Conservation (phyloP, 2,113 vertebrate species). For the Cervus canadensis region DNA sequence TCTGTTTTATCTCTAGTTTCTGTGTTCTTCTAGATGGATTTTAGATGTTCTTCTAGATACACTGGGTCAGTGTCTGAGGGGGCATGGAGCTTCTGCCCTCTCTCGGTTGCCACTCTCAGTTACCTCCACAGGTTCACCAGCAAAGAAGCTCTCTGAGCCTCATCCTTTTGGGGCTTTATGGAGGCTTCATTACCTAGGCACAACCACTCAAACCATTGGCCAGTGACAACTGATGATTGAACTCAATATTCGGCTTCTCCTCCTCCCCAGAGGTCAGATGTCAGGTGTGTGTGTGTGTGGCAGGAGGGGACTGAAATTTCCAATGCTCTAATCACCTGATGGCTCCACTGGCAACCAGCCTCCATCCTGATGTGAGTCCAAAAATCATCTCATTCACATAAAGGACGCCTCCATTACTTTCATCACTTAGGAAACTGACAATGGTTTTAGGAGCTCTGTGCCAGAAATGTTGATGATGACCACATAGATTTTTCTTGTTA, state of each 20-base stretch:
- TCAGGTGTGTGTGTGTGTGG: not conserved
- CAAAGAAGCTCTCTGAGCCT: not conserved
- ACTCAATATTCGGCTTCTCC: not conserved
- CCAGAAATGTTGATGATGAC: not conserved
- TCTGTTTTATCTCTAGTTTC: not conserved
- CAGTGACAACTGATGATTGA: not conserved
- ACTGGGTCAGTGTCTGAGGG: not conserved
- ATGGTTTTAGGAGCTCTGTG: not conserved
- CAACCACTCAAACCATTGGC: not conserved
- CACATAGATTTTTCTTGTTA: not conserved
- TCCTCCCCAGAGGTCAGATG: not conserved
- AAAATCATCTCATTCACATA: not conserved
- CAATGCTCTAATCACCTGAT: not conserved
- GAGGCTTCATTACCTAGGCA: not conserved
- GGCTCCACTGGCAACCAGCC: no score
- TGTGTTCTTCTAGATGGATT: not conserved
- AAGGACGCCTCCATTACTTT: not conserved
- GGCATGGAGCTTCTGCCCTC: accelerated
- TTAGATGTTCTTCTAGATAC: not conserved
- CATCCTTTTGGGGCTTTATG: not conserved
- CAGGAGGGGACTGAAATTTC: not conserved
- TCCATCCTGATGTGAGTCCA: not conserved
- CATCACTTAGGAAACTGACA: not conserved
- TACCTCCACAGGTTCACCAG: not conserved
- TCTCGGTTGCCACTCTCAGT: not conserved